Percentiles rank a stretch among this genome's conserved stretches.
Evolutionary conservation across 1,140 invertebrate species (phyloP).

Genomic region (Bombus polaris): DNA sequence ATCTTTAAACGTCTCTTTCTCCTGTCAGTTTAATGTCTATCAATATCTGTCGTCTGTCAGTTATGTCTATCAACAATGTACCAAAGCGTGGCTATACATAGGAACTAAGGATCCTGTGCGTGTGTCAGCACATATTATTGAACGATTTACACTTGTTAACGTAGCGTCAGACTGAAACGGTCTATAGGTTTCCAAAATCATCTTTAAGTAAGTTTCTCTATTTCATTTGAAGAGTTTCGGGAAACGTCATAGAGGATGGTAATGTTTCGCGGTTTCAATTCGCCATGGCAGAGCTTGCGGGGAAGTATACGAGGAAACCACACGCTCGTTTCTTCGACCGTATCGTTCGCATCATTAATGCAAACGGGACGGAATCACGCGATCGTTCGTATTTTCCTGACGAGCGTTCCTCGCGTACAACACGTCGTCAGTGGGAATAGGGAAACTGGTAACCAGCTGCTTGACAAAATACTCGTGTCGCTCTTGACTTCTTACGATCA

Average conservation of each 20-base stretch:
- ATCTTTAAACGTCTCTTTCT: background rate
- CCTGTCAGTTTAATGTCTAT: background rate
- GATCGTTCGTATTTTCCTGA: conserved; percentile 3
- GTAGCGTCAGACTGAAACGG: too few species aligned
- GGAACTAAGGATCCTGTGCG: background rate
- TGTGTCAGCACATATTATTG: background rate
- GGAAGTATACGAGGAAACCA: conserved; percentile 19
- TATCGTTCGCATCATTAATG: conserved; percentile 30
- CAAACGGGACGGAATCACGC: conserved; percentile 16
- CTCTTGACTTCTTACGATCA: background rate
- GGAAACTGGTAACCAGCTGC: background rate
- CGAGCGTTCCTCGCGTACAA: background rate
- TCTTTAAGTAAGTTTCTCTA: too few species aligned
- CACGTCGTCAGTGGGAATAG: background rate
- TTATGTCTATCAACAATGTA: background rate
- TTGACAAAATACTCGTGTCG: background rate
- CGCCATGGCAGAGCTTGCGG: background rate
- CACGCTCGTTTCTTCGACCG: background rate
- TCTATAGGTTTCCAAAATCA: too few species aligned
- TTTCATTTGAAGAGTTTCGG: too few species aligned
- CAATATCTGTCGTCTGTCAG: background rate
- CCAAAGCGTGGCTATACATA: background rate
- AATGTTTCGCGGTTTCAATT: background rate
- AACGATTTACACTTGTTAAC: too few species aligned
- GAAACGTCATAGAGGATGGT: background rate